A percentile compares a stretch with the other conserved stretches of the same genome.
These are phyloP conservation scores for Pseudococcus longispinus DNA, from an alignment of 2,888 invertebrate genomes.

Conservation along the genomic window DNA sequence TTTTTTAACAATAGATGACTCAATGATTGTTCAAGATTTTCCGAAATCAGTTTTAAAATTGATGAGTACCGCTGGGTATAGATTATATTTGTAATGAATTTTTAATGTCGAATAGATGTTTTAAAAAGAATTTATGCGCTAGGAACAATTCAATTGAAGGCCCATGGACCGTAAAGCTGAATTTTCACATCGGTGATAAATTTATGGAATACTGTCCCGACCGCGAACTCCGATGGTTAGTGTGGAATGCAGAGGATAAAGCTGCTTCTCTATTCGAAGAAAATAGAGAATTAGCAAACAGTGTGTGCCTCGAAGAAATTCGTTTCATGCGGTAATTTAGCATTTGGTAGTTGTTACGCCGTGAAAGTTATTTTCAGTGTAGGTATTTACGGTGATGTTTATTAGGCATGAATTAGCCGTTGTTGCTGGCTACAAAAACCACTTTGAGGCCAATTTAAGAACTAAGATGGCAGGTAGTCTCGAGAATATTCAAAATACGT, in stretches of 20 bases:
- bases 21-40: conserved; percentile 74
- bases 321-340: conserved; percentile 64
- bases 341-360: background rate
- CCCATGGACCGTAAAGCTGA: conserved; percentile 84
- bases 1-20: conserved; percentile 72
- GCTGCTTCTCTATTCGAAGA: conserved; percentile 61
- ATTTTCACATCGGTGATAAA: conserved; percentile 74
- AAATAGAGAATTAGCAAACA: conserved; percentile 66
- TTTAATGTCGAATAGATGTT: background rate
- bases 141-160: conserved; percentile 65
- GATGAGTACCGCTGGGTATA: conserved; percentile 69
- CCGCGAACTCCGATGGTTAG: conserved; percentile 77
- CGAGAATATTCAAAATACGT: conserved; percentile 74
- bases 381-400: background rate
- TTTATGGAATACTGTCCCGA: conserved; percentile 88
- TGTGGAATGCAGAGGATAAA: conserved; percentile 80
- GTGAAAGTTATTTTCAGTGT: background rate
- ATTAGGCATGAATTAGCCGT: conserved; percentile 74
- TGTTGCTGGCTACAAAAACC: conserved; percentile 79
- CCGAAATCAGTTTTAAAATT: conserved; percentile 73
- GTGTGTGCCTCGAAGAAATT: conserved; percentile 79
- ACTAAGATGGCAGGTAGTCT: conserved; percentile 89
- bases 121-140: background rate
- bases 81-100: background rate
- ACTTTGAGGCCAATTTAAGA: conserved; percentile 87